phyloP scores from a whole-genome alignment of 2,888 invertebrate species.

The Marronus borbonicus region DNA sequence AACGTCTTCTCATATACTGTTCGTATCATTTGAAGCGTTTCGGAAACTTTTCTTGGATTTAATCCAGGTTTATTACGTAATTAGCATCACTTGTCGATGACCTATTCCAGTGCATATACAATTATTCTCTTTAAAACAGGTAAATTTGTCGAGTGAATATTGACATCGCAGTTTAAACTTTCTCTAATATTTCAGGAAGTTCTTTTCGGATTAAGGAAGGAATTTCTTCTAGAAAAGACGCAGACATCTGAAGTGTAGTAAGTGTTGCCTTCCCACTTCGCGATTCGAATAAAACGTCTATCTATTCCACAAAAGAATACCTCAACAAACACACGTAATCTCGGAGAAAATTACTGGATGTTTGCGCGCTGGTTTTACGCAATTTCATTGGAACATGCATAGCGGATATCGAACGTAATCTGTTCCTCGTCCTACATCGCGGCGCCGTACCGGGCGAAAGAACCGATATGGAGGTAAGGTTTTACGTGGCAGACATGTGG shows the following conservation, averaged over 20 bases:
- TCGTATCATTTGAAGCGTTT: too few species aligned
- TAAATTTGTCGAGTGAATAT: too few species aligned
- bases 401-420: background rate
- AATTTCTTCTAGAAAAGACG: background rate
- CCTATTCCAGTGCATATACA: too few species aligned
- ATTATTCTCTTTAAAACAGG: too few species aligned
- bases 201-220: background rate
- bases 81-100: too few species aligned
- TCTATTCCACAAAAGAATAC: background rate
- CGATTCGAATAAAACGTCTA: background rate
- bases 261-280: background rate
- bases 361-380: background rate
- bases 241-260: background rate
- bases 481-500: too few species aligned
- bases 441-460: too few species aligned
- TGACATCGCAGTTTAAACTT: too few species aligned
- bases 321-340: background rate
- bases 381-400: background rate
- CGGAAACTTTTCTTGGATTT: too few species aligned
- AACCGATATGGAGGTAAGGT: too few species aligned
- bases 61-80: too few species aligned
- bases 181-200: background rate
- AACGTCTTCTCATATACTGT: too few species aligned
- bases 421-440: background rate
- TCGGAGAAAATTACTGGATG: constrained; percentile 5